Percentiles rank a stretch among this genome's conserved stretches.
Evolutionary conservation across 1,140 invertebrate genomes (phyloP).

Genomic region (Heliconius nattereri): DNA sequence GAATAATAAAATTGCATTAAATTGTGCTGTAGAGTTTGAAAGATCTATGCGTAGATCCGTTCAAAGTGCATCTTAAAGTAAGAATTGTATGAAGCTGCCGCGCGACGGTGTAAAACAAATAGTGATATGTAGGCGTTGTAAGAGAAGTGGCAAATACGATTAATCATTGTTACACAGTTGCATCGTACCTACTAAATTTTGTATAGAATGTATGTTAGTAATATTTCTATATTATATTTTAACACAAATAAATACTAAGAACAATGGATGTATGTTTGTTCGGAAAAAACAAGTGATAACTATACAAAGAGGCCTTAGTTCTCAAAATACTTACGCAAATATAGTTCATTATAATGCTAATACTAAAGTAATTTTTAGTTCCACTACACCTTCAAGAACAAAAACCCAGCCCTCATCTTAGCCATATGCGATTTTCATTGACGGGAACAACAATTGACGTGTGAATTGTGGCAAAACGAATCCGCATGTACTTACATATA

Average conservation of each 20-base stretch:
- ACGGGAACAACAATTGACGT: slow-evolving; percentile 20
- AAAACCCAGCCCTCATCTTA: slow-evolving; percentile 12
- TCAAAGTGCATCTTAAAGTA: too few relatives aligned
- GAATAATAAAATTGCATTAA: too few relatives aligned
- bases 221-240: neutral
- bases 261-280: neutral
- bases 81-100: too few relatives aligned
- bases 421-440: slow-evolving; percentile 19
- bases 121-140: too few relatives aligned
- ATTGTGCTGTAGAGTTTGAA: too few relatives aligned
- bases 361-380: neutral
- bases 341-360: neutral
- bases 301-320: neutral
- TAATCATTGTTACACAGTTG: too few relatives aligned
- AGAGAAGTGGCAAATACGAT: too few relatives aligned
- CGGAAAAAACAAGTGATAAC: neutral
- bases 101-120: too few relatives aligned
- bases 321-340: neutral
- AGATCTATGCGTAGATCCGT: too few relatives aligned
- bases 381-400: neutral
- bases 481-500: slow-evolving; percentile 86
- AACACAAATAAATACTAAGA: slow-evolving; percentile 1
- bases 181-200: too few relatives aligned
- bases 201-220: neutral
- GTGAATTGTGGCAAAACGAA: slow-evolving; percentile 29